Percentiles rank a stretch among this genome's conserved stretches.
Conservation (phyloP, 2,113 vertebrate species). For the Aphyosemion australe region DNA sequence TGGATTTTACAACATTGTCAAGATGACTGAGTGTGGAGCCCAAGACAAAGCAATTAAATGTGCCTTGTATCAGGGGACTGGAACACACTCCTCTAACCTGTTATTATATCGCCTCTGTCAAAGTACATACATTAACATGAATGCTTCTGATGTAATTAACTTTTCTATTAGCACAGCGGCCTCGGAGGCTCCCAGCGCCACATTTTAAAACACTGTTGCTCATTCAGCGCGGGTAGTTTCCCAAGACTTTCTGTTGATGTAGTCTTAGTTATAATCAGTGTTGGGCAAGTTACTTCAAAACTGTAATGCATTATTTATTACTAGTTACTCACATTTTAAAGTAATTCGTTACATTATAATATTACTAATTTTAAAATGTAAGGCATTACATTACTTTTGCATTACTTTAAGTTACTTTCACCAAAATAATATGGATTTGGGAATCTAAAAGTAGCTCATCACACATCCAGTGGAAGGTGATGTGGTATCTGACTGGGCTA, state of each 20-base stretch:
- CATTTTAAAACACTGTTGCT: conserved; percentile 63
- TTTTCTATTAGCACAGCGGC: conserved; percentile 77
- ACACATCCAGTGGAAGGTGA: no score
- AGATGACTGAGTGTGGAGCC: conserved; percentile 57
- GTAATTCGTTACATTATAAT: no score
- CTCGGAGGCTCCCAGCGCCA: conserved; percentile 66
- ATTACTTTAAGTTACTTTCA: no score
- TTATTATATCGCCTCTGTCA: conserved; percentile 74
- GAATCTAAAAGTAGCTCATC: no score
- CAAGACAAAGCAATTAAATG: conserved; percentile 73
- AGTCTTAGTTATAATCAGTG: conserved; percentile 65
- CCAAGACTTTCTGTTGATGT: conserved; percentile 68
- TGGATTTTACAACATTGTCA: conserved; percentile 57
- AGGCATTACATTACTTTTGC: no score
- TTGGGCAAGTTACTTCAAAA: conserved; percentile 50
- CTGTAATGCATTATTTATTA: conserved; percentile 34
- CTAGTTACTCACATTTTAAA: no score
- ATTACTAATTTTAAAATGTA: no score
- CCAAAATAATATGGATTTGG: no score
- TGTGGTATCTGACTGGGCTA: no score
- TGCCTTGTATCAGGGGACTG: conserved; percentile 67
- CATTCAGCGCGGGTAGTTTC: conserved; percentile 57
- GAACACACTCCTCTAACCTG: conserved; percentile 72
- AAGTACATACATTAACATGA: conserved; percentile 77
- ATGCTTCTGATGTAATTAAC: conserved; percentile 76